These are phyloP conservation scores for Sussaba pulchella DNA, from an alignment of 2,888 invertebrate genomes.

Conservation along the genomic window DNA sequence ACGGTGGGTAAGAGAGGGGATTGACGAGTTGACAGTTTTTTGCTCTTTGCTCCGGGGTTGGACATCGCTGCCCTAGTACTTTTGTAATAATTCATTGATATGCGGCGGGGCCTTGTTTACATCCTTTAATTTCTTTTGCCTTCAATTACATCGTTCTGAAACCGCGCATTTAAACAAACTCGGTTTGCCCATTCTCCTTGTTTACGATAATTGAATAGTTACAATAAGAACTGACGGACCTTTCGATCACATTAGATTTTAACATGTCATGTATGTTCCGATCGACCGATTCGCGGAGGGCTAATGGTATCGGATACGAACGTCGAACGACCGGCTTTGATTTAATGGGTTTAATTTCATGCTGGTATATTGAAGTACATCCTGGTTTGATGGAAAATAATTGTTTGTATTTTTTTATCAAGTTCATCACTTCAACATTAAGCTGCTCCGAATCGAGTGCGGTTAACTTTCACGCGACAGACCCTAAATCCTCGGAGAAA, in stretches of 20 bases:
- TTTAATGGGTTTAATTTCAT: conserved; percentile 69
- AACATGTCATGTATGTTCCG: conserved; percentile 70
- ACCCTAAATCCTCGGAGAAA: background rate
- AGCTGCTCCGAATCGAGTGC: conserved; percentile 2
- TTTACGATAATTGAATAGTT: conserved; percentile 73
- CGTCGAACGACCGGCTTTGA: conserved; percentile 66
- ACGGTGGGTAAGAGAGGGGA: no score
- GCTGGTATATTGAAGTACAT: conserved; percentile 67
- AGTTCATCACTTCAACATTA: background rate
- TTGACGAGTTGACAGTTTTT: no score
- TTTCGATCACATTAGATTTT: conserved; percentile 70
- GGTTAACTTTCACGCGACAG: conserved; percentile 7
- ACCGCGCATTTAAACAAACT: conserved; percentile 75
- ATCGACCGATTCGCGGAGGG: conserved; percentile 69
- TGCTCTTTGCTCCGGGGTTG: no score
- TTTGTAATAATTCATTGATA: no score
- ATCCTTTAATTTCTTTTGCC: no score
- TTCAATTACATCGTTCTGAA: conserved; percentile 72
- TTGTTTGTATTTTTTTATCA: background rate
- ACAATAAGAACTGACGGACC: conserved; percentile 71
- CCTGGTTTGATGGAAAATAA: conserved; percentile 70
- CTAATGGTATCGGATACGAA: conserved; percentile 75
- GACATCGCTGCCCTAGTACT: no score
- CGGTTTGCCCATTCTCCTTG: conserved; percentile 70
- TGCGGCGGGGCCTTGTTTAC: no score